These are phyloP conservation scores for Cryptoblepharus egeriae DNA, from an alignment of 2,797 vertebrate genomes.

Conservation along the genomic window DNA sequence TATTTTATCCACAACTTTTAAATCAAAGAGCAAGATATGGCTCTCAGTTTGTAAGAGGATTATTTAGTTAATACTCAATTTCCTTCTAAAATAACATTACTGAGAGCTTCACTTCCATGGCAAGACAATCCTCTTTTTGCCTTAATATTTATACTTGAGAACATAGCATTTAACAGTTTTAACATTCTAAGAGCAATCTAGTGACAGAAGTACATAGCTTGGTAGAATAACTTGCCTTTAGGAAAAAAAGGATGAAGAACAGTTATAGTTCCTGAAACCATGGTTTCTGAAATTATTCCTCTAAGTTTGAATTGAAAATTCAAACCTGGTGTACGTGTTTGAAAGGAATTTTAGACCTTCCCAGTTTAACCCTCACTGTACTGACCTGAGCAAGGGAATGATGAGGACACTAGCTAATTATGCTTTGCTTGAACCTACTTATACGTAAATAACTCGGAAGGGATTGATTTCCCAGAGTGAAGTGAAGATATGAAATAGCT, in stretches of 20 bases:
- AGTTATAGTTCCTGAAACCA: neutral
- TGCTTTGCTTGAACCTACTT: neutral
- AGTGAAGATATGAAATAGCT: neutral
- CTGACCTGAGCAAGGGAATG: neutral
- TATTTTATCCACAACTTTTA: slow-evolving; percentile 27
- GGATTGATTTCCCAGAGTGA: neutral
- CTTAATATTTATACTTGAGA: slow-evolving; percentile 45
- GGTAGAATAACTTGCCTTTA: neutral
- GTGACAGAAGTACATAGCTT: neutral
- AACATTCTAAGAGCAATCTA: slow-evolving; percentile 7
- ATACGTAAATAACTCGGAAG: neutral
- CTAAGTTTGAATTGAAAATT: neutral
- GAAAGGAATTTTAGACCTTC: neutral
- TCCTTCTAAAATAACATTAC: slow-evolving; percentile 29
- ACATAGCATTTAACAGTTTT: slow-evolving; percentile 12
- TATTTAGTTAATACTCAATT: slow-evolving; percentile 47
- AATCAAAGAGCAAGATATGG: slow-evolving; percentile 13
- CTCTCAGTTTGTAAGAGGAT: slow-evolving; percentile 42
- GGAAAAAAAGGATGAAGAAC: neutral
- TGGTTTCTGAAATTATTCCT: neutral
- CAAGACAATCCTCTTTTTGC: slow-evolving; percentile 40
- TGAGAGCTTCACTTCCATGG: slow-evolving; percentile 34
- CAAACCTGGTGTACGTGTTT: neutral
- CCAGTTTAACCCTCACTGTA: neutral
- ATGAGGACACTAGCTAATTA: neutral